These are phyloP conservation scores for Drosophila flavopinicola DNA, from an alignment of 2,888 invertebrate genomes.

Conservation along the genomic window DNA sequence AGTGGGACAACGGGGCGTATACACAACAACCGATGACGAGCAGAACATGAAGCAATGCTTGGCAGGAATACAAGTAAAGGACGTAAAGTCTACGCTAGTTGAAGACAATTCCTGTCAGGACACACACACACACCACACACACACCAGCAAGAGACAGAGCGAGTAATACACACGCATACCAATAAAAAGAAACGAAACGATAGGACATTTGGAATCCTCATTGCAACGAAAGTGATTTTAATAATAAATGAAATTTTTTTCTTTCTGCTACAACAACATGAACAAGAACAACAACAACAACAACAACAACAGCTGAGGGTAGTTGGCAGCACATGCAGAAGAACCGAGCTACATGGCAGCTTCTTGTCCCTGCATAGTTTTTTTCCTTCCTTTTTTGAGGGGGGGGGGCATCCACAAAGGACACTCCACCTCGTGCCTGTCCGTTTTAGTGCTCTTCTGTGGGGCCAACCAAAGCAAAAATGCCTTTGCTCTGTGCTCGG, in stretches of 20 bases:
- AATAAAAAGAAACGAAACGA: constrained; percentile 77
- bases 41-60: constrained; percentile 46
- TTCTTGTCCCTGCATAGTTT: constrained; percentile 39
- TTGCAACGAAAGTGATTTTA: constrained; percentile 85
- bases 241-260: constrained; percentile 83
- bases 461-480: constrained; percentile 16
- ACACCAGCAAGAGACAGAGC: constrained; percentile 8
- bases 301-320: not conserved
- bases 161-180: constrained; percentile 59
- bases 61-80: constrained; percentile 15
- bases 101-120: constrained; percentile 67
- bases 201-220: constrained; percentile 82
- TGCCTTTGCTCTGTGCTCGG: no score
- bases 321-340: not conserved
- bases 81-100: constrained; percentile 61
- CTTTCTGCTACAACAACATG: constrained; percentile 11
- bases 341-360: constrained; percentile 1
- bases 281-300: constrained; percentile 16
- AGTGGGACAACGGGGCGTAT: not conserved
- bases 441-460: constrained; percentile 51
- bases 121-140: constrained; percentile 3
- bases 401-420: constrained; percentile 52
- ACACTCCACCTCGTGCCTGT: constrained; percentile 31
- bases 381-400: not conserved
- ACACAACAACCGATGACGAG: constrained; percentile 44